A percentile compares a stretch with the other conserved stretches of the same genome.
Evolutionary conservation across 2,113 vertebrate genomes (phyloP).

Genomic region (Proterorhinus semilunaris): DNA sequence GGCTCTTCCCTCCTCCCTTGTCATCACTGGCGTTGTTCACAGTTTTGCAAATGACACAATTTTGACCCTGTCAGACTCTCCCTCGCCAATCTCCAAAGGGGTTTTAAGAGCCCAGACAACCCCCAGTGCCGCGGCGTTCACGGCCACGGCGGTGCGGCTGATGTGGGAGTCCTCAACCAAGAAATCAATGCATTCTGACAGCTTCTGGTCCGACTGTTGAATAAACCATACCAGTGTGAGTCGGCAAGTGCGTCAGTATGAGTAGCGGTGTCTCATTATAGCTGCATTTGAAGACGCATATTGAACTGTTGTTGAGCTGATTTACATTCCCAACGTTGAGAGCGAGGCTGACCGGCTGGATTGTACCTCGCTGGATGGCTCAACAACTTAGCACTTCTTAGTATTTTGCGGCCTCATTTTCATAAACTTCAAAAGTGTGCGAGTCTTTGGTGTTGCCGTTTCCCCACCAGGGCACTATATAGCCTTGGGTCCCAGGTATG

Average conservation of each 20-base stretch:
- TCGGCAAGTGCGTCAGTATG: slow-evolving; percentile 32
- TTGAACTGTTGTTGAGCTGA: no score
- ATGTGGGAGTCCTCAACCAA: slow-evolving; percentile 19
- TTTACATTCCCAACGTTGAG: slow-evolving; percentile 26
- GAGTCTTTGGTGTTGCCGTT: slow-evolving; percentile 35
- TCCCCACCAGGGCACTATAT: slow-evolving; percentile 27
- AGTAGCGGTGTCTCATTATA: slow-evolving; percentile 12
- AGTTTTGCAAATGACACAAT: slow-evolving; percentile 31
- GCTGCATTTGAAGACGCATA: neutral
- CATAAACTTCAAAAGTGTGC: slow-evolving; percentile 62
- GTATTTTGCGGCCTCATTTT: slow-evolving; percentile 51
- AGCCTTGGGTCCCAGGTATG: slow-evolving; percentile 57
- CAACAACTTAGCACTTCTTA: slow-evolving; percentile 41
- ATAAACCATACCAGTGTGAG: slow-evolving; percentile 33
- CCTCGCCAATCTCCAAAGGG: slow-evolving; percentile 31
- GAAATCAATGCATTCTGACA: slow-evolving; percentile 54
- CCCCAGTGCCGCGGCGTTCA: neutral
- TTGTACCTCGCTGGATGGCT: slow-evolving; percentile 39
- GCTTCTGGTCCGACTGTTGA: slow-evolving; percentile 39
- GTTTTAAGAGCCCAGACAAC: slow-evolving; percentile 35
- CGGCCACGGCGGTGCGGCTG: neutral
- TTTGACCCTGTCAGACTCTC: slow-evolving; percentile 49
- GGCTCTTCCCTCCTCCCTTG: neutral
- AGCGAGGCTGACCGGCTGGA: slow-evolving; percentile 32
- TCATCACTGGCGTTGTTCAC: slow-evolving; percentile 21